These are phyloP conservation scores for Paramormyrops hopkinsi DNA, from an alignment of 2,797 vertebrate species.

Conservation along the genomic window DNA sequence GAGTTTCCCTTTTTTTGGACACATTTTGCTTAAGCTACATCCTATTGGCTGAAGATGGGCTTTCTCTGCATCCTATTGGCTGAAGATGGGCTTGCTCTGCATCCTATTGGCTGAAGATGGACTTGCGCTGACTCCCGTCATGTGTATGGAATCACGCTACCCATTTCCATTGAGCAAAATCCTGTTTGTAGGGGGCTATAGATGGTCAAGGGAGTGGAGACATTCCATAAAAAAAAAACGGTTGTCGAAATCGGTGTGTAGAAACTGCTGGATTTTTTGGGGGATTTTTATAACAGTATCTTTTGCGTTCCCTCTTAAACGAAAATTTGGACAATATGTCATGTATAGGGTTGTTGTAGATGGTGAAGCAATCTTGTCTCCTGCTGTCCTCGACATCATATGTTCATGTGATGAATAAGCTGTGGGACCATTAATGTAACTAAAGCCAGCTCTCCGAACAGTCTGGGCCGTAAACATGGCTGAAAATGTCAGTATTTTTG, in stretches of 20 bases:
- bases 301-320: background rate
- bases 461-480: background rate
- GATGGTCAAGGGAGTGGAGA: background rate
- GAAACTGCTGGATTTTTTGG: background rate
- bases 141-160: background rate
- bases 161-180: background rate
- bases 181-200: background rate
- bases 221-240: background rate
- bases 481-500: background rate
- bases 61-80: background rate
- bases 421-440: background rate
- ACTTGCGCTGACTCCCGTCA: background rate
- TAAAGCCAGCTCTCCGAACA: background rate
- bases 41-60: background rate
- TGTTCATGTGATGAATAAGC: background rate
- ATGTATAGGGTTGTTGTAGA: background rate
- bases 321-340: background rate
- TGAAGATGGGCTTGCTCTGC: background rate
- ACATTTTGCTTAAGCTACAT: background rate
- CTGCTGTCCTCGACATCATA: background rate
- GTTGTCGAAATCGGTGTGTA: background rate
- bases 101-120: background rate
- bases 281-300: background rate
- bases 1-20: constrained; percentile 48
- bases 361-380: background rate